Base-by-base conservation (phyloP, 2,888 invertebrate genomes). In the Tenthredo notha region DNA sequence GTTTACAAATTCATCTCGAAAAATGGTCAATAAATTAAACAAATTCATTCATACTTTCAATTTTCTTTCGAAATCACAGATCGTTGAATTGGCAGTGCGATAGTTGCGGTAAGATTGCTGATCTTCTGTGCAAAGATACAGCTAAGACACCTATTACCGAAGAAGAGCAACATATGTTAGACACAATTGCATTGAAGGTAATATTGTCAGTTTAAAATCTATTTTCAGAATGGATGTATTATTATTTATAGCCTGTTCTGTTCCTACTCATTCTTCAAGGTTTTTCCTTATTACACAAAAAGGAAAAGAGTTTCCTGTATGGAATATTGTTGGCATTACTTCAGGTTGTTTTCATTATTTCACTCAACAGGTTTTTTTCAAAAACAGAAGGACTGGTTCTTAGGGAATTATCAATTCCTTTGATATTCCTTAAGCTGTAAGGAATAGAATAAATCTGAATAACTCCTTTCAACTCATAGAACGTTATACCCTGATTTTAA, bases 41-140 rank as follows among this genome's bases (percentile, higher is more conserved):
- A 12, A 61, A 61, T 25, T 61, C 54, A 12, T 74, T 6, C 9
- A 21, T 50, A 50, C n/a, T 40, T 75, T 43, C 21, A 7, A 43
- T 47, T 18, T 18, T 21, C n/a, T n/a, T 40, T 43, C n/a, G 1
- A 21, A 21, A 25, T 61, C 90, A 7, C 86, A 95, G 95, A 90
- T 96, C 96, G 0, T 92, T 94, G 84, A 94, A 93, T 84, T 97
- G 96, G 95, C 94, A 95, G 88, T 97, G 97, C 90, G 92, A 94
- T 0, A 92, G 93, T 15, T 97, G 97, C 93, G 96, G 96, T 0
- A 94, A 94, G 88, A 94, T 96, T 82, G 92, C 94, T 2, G 92
- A 94, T 84, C 94, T 95, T 84, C 91, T 96, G 74, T 92, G 94
- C 1, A 92, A 93, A 84, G 92, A 92, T 72, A 91, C 91, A 54